A percentile compares a stretch with the other conserved stretches of the same genome.
Evolutionary conservation across 2,113 vertebrate genomes (phyloP).

Genomic region (Peromyscus maniculatus): DNA sequence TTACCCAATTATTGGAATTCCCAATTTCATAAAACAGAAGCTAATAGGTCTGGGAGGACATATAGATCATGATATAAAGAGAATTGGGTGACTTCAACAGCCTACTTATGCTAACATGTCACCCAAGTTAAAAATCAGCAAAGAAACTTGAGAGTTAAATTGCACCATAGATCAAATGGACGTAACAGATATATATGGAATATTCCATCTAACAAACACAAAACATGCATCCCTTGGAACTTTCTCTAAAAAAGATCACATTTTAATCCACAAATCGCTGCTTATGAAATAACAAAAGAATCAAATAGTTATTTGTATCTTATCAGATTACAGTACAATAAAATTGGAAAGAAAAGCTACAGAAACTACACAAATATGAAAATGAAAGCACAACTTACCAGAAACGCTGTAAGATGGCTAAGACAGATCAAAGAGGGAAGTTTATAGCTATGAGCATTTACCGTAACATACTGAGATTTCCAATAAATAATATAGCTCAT

Average conservation of each 20-base stretch:
- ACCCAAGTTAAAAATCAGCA: neutral
- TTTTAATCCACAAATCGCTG: neutral
- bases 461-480: neutral
- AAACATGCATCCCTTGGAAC: neutral
- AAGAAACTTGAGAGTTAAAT: neutral
- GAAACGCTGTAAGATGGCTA: no score
- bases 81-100: neutral
- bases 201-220: neutral
- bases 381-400: neutral
- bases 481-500: neutral
- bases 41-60: neutral
- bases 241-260: neutral
- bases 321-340: neutral
- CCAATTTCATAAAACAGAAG: neutral
- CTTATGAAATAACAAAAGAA: neutral
- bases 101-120: neutral
- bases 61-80: neutral
- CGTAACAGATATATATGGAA: neutral
- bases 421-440: neutral
- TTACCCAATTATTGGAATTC: neutral
- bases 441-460: neutral
- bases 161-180: neutral
- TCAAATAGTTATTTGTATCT: neutral
- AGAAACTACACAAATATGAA: neutral
- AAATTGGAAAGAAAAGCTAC: neutral